These are phyloP conservation scores for Tetranychus truncatus DNA, from an alignment of 2,888 invertebrate species.

Conservation along the genomic window DNA sequence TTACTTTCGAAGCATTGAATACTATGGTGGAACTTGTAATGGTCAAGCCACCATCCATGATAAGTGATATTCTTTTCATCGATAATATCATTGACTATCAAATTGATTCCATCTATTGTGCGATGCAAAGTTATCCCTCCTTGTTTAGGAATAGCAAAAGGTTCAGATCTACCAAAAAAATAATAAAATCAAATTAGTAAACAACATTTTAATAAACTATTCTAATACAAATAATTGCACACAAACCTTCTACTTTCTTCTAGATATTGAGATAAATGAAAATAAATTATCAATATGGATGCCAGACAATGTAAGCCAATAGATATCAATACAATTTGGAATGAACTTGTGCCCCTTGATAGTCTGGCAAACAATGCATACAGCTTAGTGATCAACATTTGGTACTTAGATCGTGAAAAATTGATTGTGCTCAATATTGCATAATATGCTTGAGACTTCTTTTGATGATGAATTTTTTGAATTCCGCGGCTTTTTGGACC, in stretches of 20 bases:
- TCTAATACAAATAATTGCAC: background rate
- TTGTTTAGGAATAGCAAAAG: slow-evolving; percentile 16
- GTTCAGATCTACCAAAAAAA: background rate
- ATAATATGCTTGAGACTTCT: too few relatives aligned
- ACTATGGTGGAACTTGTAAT: slow-evolving; percentile 24
- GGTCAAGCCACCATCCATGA: slow-evolving; percentile 27
- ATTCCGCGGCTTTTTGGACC: too few relatives aligned
- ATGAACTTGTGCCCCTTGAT: slow-evolving; percentile 20
- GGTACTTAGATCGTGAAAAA: too few relatives aligned
- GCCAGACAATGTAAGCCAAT: slow-evolving; percentile 24
- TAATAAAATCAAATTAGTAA: background rate
- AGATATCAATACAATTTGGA: slow-evolving; percentile 25
- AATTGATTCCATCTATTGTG: slow-evolving; percentile 21
- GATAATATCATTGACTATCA: slow-evolving; percentile 23
- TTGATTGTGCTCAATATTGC: too few relatives aligned
- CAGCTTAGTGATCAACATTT: too few relatives aligned
- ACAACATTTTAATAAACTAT: background rate
- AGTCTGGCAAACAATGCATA: background rate
- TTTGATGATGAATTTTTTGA: too few relatives aligned
- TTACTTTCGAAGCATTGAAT: slow-evolving; percentile 25
- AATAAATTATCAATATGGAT: slow-evolving; percentile 25
- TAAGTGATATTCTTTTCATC: slow-evolving; percentile 22
- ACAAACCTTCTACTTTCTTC: slow-evolving; percentile 12
- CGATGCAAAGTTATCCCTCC: slow-evolving; percentile 20
- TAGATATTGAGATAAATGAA: slow-evolving; percentile 23